Conservation (phyloP, 2,888 invertebrate species). For the Cylindroiulus punctatus region DNA sequence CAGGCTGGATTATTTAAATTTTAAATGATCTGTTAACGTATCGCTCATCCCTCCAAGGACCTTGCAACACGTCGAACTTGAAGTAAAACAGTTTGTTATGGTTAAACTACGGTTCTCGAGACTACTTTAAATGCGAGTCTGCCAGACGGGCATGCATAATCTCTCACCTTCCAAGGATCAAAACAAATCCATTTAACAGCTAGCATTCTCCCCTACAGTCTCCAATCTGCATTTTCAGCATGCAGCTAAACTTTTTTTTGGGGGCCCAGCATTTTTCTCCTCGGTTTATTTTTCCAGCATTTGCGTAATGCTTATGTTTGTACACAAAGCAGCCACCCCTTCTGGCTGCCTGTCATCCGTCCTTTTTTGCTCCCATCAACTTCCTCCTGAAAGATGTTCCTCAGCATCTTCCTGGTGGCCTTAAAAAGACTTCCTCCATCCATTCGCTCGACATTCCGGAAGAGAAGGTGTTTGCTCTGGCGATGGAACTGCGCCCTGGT, state of each 20-base stretch:
- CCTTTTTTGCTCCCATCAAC: neutral
- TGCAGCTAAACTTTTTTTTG: neutral
- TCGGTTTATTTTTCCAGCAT: neutral
- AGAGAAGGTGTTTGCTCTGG: neutral
- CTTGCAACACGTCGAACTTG: no score
- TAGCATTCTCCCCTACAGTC: no score
- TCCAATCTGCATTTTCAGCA: no score
- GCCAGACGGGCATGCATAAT: no score
- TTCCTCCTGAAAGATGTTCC: neutral
- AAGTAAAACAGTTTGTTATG: no score
- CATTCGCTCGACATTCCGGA: neutral
- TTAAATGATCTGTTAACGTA: no score
- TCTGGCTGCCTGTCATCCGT: neutral
- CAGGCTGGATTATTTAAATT: no score
- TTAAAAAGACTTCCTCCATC: neutral
- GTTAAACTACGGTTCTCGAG: no score
- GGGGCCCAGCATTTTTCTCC: neutral
- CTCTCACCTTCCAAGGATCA: neutral
- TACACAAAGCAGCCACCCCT: neutral
- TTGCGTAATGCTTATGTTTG: neutral
- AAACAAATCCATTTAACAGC: no score
- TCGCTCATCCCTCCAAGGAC: no score
- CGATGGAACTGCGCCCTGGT: neutral
- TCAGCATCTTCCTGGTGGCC: neutral
- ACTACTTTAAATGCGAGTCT: no score